Conservation (phyloP, 1,140 invertebrate species). For the Pomacea maculata region DNA sequence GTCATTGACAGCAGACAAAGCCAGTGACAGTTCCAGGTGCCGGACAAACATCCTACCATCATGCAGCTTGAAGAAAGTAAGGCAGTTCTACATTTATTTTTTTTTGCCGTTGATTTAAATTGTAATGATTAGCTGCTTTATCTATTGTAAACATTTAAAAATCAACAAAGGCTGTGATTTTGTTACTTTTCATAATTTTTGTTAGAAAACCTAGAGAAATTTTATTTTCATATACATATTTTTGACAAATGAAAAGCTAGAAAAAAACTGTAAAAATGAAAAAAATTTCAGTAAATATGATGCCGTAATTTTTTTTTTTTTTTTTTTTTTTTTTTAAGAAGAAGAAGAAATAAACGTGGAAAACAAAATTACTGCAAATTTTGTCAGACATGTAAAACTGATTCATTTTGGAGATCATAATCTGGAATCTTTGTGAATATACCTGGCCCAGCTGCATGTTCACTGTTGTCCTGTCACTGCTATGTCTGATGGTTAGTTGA, state of each 20-base stretch:
- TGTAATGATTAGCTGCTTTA: not conserved
- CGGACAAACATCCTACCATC: conserved; percentile 24
- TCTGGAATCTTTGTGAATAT: not conserved
- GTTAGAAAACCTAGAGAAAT: too few relatives aligned
- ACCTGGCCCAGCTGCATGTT: conserved; percentile 32
- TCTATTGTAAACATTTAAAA: too few relatives aligned
- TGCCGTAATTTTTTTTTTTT: too few relatives aligned
- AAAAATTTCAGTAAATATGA: not conserved
- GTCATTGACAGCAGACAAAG: conserved; percentile 16
- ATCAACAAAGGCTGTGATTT: too few relatives aligned
- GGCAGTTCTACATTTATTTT: not conserved
- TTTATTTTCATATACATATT: too few relatives aligned
- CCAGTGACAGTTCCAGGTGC: conserved; percentile 18
- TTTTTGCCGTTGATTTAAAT: not conserved
- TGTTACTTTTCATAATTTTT: too few relatives aligned
- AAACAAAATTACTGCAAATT: not conserved
- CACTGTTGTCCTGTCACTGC: conserved; percentile 20
- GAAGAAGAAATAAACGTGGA: too few relatives aligned
- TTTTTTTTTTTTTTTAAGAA: too few relatives aligned
- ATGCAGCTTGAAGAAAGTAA: conserved; percentile 16
- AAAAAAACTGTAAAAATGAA: not conserved
- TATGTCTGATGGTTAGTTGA: conserved; percentile 10
- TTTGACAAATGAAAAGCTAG: too few relatives aligned
- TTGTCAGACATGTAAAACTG: too few relatives aligned
- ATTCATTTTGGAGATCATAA: too few relatives aligned